Conservation (phyloP, 1,140 invertebrate species). For the Aphaenogaster floridana region DNA sequence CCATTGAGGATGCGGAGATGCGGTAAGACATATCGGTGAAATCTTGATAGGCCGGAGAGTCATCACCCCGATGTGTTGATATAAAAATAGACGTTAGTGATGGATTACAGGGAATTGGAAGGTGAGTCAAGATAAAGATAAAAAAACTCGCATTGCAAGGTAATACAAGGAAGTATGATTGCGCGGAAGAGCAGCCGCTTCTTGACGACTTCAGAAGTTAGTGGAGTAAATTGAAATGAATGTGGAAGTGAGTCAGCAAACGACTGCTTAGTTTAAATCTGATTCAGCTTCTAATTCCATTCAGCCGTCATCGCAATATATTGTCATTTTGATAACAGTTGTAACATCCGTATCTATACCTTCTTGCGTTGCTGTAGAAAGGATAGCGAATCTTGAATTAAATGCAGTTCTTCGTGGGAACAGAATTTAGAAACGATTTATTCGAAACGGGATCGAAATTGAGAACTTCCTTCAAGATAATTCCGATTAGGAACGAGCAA, state of each 20-base stretch:
- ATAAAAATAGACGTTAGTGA: not conserved
- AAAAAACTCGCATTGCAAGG: conserved; percentile 8
- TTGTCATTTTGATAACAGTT: conserved; percentile 35
- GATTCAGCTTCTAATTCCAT: conserved; percentile 34
- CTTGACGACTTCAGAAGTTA: conserved; percentile 46
- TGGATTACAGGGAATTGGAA: not conserved
- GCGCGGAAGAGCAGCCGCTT: conserved; percentile 32
- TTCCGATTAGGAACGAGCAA: not conserved
- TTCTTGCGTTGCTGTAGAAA: too few relatives aligned
- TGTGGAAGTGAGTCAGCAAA: conserved; percentile 54
- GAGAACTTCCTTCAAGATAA: not conserved
- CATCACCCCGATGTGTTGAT: not conserved
- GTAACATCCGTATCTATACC: not conserved
- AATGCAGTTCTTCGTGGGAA: not conserved
- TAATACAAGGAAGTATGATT: conserved; percentile 26
- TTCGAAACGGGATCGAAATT: not conserved
- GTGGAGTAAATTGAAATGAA: conserved; percentile 30
- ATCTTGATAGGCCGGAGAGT: not conserved
- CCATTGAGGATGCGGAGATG: not conserved
- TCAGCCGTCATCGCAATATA: not conserved
- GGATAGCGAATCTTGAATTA: not conserved
- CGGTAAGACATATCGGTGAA: not conserved
- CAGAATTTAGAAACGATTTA: not conserved
- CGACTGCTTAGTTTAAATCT: conserved; percentile 43
- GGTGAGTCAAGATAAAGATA: not conserved